phyloP scores from a whole-genome alignment of 1,140 invertebrate species.

The Drosophila obscura region DNA sequence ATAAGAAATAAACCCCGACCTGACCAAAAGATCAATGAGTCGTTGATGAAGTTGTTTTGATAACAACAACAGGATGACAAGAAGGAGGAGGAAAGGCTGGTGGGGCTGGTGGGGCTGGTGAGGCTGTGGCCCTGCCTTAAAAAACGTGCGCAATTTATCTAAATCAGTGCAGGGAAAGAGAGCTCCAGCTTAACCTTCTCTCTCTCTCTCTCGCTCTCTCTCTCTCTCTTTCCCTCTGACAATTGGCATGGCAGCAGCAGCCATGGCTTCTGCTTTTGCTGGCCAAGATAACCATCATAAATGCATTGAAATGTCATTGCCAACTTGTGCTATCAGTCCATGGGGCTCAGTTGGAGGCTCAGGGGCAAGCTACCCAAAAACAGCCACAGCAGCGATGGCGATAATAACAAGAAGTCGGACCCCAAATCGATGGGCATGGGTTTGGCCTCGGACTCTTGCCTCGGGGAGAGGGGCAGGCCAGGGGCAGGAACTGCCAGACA shows the following conservation, averaged over 20 bases:
- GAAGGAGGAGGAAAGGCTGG: slow-evolving; percentile 18
- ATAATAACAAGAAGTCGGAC: slow-evolving; percentile 60
- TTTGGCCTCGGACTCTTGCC: slow-evolving; percentile 28
- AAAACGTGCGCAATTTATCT: slow-evolving; percentile 83
- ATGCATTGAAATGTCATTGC: slow-evolving; percentile 83
- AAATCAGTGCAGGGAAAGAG: slow-evolving; percentile 73
- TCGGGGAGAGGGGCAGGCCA: neutral
- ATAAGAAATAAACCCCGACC: slow-evolving; percentile 38
- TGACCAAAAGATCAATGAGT: slow-evolving; percentile 70
- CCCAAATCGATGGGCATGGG: slow-evolving; percentile 46
- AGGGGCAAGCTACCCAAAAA: slow-evolving; percentile 50
- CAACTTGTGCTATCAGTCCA: slow-evolving; percentile 70
- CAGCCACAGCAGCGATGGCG: slow-evolving; percentile 49
- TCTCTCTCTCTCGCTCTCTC: neutral
- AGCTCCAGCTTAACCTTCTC: slow-evolving; percentile 16
- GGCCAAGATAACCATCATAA: slow-evolving; percentile 80
- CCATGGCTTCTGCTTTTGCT: slow-evolving; percentile 16
- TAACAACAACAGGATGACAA: slow-evolving; percentile 27
- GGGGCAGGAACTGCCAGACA: slow-evolving; percentile 14
- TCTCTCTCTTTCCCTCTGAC: slow-evolving; percentile 32
- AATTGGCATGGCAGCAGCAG: slow-evolving; percentile 67
- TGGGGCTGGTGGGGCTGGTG: slow-evolving; percentile 62
- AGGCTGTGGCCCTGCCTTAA: slow-evolving; percentile 62
- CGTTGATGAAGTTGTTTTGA: slow-evolving; percentile 50
- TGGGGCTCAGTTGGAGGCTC: no score